These are phyloP conservation scores for Anser cygnoides DNA, from an alignment of 2,113 vertebrate species.

Conservation along the genomic window DNA sequence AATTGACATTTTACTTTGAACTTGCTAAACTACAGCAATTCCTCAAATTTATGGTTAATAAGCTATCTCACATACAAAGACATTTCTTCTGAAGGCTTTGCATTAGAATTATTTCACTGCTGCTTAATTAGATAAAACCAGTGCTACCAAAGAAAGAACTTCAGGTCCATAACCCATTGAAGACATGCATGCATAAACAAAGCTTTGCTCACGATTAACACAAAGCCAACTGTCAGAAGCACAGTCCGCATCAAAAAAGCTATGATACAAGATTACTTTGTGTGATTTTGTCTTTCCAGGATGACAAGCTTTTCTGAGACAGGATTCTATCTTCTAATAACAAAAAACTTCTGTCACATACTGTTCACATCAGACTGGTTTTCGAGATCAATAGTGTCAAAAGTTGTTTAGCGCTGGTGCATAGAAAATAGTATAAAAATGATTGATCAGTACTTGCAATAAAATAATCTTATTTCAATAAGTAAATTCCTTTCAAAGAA, in stretches of 20 bases:
- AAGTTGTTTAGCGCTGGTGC: slow-evolving; percentile 60
- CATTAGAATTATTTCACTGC: not conserved
- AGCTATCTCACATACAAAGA: not conserved
- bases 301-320: slow-evolving; percentile 82
- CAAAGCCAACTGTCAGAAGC: slow-evolving; percentile 73
- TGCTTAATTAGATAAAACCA: slow-evolving; percentile 26
- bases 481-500: slow-evolving; percentile 71
- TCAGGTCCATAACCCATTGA: slow-evolving; percentile 19
- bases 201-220: slow-evolving; percentile 63
- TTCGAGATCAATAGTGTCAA: slow-evolving; percentile 79
- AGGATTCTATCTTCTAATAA: slow-evolving; percentile 84
- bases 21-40: slow-evolving; percentile 8
- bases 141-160: slow-evolving; percentile 3
- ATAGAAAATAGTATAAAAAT: slow-evolving; percentile 66
- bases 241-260: slow-evolving; percentile 76
- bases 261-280: slow-evolving; percentile 82
- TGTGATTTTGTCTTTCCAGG: slow-evolving; percentile 73
- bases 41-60: slow-evolving; percentile 19
- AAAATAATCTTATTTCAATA: slow-evolving; percentile 68
- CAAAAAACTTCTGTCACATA: slow-evolving; percentile 76
- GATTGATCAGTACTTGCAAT: slow-evolving; percentile 73
- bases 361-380: slow-evolving; percentile 79
- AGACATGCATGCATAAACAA: slow-evolving; percentile 46
- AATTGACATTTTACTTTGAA: slow-evolving; percentile 2
- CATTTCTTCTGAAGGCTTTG: not conserved